Evolutionary conservation across 2,797 vertebrate species (phyloP).

Genomic region (Acrossocheilus fasciatus): DNA sequence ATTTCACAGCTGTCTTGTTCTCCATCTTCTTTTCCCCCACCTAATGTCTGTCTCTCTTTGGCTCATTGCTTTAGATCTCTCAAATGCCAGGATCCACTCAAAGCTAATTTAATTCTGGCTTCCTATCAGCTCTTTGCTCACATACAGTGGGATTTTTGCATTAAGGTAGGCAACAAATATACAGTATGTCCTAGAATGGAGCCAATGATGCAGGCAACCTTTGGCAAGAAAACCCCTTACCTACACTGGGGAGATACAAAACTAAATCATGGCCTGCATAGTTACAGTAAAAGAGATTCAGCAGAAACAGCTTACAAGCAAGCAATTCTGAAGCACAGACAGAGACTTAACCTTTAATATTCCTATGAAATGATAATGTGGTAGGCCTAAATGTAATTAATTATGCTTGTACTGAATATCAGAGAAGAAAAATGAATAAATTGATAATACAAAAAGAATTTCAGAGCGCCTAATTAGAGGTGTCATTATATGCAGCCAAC

Average conservation of each 20-base stretch:
- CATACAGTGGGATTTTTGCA: constrained; percentile 47
- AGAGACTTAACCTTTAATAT: background rate
- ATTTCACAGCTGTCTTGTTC: constrained; percentile 5
- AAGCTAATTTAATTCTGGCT: constrained; percentile 60
- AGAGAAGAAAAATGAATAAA: constrained; percentile 11
- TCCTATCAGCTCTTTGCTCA: constrained; percentile 40
- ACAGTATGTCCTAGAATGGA: constrained; percentile 5
- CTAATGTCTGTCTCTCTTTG: background rate
- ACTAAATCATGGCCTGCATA: constrained; percentile 6
- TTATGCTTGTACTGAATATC: constrained; percentile 9
- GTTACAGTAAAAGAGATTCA: constrained; percentile 11
- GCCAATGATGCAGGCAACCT: constrained; percentile 24
- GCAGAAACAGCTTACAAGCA: constrained; percentile 1
- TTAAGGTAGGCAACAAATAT: constrained; percentile 39
- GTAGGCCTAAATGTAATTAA: background rate
- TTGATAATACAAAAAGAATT: constrained; percentile 12
- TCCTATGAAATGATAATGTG: background rate
- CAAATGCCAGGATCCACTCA: constrained; percentile 58
- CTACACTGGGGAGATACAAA: background rate
- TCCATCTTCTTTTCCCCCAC: background rate
- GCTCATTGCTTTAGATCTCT: constrained; percentile 50
- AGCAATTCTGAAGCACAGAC: background rate
- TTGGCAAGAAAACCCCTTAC: constrained; percentile 30
- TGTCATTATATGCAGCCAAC: constrained; percentile 37
- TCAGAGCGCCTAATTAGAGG: constrained; percentile 7